Evolutionary conservation across 2,113 vertebrate genomes (phyloP).

Genomic region (Eubucco bourcierii): DNA sequence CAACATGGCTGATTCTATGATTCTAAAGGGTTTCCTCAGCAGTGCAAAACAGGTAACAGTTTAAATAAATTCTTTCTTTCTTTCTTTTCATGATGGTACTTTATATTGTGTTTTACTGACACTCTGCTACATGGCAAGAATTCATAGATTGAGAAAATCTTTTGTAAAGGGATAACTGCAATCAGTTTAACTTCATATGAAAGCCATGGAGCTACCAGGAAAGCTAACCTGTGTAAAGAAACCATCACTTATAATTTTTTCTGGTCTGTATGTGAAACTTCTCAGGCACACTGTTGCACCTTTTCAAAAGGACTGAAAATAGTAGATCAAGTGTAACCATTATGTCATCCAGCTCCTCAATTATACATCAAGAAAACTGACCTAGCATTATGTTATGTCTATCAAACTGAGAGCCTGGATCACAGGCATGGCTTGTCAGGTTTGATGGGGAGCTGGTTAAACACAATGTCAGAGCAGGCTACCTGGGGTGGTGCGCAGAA

Average conservation of each 20-base stretch:
- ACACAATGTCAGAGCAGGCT: background rate
- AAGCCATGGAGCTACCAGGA: background rate
- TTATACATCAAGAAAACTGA: slow-evolving; percentile 21
- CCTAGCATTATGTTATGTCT: background rate
- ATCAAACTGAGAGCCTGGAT: background rate
- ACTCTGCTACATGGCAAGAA: background rate
- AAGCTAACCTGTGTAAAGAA: background rate
- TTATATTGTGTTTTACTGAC: background rate
- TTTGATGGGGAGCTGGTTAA: slow-evolving; percentile 33
- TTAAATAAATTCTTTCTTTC: background rate
- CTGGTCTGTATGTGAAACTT: background rate
- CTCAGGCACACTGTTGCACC: background rate
- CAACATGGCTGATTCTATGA: too few species aligned
- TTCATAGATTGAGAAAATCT: background rate
- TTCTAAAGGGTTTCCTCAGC: background rate
- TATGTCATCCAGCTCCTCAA: background rate
- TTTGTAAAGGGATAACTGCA: background rate
- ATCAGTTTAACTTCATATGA: background rate
- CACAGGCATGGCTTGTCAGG: background rate
- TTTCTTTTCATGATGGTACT: background rate
- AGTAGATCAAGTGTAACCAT: background rate
- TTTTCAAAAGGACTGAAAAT: slow-evolving; percentile 31
- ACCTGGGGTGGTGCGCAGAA: background rate
- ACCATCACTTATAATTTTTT: background rate
- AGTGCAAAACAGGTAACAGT: background rate